These are phyloP conservation scores for Eugnorisma glareosa DNA, from an alignment of 2,888 invertebrate genomes.

Conservation along the genomic window DNA sequence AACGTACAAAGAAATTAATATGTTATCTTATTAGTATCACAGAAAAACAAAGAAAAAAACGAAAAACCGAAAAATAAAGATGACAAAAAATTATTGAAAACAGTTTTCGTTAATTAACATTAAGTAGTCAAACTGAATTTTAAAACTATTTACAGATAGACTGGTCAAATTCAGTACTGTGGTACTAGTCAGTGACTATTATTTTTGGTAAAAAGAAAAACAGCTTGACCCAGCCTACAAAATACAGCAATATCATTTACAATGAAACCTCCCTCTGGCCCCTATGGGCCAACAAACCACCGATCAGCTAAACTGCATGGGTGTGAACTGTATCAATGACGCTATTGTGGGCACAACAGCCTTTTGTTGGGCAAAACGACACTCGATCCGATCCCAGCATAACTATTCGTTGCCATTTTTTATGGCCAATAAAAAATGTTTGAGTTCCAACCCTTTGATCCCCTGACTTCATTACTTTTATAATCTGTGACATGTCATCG, in stretches of 20 bases:
- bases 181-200: neutral
- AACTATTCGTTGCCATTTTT: slow-evolving; percentile 52
- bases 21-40: neutral
- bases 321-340: slow-evolving; percentile 49
- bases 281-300: slow-evolving; percentile 10
- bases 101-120: neutral
- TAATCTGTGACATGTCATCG: slow-evolving; percentile 26
- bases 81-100: neutral
- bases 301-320: slow-evolving; percentile 45
- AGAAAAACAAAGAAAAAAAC: neutral
- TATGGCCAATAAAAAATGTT: slow-evolving; percentile 52
- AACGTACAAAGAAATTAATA: neutral
- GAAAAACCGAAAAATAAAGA: neutral
- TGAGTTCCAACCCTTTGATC: slow-evolving; percentile 33
- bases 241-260: slow-evolving; percentile 18
- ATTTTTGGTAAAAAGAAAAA: neutral
- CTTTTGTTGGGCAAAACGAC: slow-evolving; percentile 44
- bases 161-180: neutral
- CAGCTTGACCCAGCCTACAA: neutral
- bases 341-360: slow-evolving; percentile 18
- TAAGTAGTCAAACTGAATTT: neutral
- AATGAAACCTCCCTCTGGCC: slow-evolving; percentile 6
- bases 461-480: slow-evolving; percentile 28
- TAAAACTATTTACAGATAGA: neutral
- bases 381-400: slow-evolving; percentile 35